Percentiles rank a stretch among this genome's conserved stretches.
Evolutionary conservation across 1,140 invertebrate species (phyloP).

Genomic region (Macrosteles quadrilineatus): DNA sequence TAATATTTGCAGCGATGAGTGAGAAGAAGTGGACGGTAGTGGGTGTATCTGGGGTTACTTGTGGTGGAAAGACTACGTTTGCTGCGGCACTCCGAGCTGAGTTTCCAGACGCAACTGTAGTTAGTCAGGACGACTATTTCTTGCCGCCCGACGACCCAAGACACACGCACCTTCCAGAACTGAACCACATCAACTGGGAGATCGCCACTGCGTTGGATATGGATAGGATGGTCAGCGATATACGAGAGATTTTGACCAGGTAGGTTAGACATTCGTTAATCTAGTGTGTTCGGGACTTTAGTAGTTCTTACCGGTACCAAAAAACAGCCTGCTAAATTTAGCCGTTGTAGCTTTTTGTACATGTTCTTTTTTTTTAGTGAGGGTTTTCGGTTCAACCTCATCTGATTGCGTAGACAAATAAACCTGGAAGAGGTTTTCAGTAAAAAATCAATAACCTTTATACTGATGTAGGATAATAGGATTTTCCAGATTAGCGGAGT

Average conservation of each 20-base stretch:
- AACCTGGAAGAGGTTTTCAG: too few relatives aligned
- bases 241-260: slow-evolving; percentile 48
- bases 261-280: too few relatives aligned
- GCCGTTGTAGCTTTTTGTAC: too few relatives aligned
- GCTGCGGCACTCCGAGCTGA: slow-evolving; percentile 58
- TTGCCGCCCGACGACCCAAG: slow-evolving; percentile 64
- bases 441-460: too few relatives aligned
- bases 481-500: too few relatives aligned
- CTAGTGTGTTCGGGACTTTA: too few relatives aligned
- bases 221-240: slow-evolving; percentile 65
- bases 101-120: slow-evolving; percentile 57
- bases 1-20: background rate
- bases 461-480: too few relatives aligned
- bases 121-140: slow-evolving; percentile 81
- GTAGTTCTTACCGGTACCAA: too few relatives aligned
- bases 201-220: slow-evolving; percentile 72
- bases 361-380: too few relatives aligned
- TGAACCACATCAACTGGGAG: slow-evolving; percentile 81
- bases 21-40: slow-evolving; percentile 64
- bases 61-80: slow-evolving; percentile 78
- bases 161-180: slow-evolving; percentile 62
- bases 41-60: slow-evolving; percentile 75
- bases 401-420: too few relatives aligned
- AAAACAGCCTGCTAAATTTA: too few relatives aligned
- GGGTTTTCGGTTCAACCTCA: too few relatives aligned